These are phyloP conservation scores for Machimus atricapillus DNA, from an alignment of 2,888 invertebrate genomes.

Conservation along the genomic window DNA sequence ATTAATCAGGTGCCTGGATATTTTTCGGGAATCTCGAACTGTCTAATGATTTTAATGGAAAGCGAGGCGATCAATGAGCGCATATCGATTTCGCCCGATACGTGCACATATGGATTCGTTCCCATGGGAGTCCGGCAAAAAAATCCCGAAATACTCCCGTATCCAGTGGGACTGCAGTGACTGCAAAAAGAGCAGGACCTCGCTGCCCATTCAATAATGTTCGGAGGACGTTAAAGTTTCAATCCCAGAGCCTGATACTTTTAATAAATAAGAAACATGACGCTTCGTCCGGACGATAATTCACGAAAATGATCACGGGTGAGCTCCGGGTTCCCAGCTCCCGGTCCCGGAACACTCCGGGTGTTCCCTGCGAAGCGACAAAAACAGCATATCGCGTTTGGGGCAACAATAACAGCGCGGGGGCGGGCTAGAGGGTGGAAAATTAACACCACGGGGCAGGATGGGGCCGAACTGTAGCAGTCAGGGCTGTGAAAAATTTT, in stretches of 20 bases:
- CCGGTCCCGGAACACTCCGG: neutral
- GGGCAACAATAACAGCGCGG: neutral
- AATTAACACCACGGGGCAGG: neutral
- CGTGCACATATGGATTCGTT: neutral
- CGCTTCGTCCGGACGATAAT: neutral
- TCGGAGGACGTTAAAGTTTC: neutral
- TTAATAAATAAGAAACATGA: slow-evolving; percentile 8
- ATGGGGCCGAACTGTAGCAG: neutral
- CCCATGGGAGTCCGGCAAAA: neutral
- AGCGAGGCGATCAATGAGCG: neutral
- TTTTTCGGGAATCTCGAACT: neutral
- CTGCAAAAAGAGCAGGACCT: neutral
- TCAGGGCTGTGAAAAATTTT: neutral
- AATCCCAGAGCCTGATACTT: neutral
- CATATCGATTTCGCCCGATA: neutral
- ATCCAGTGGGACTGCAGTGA: neutral
- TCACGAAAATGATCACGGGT: neutral
- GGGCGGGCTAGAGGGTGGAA: neutral
- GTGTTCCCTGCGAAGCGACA: neutral
- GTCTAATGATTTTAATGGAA: neutral
- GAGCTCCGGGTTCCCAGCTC: neutral
- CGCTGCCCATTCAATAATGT: neutral
- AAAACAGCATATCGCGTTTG: neutral
- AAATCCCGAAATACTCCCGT: neutral
- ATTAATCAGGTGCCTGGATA: neutral